Percentiles rank a stretch among this genome's conserved stretches.
phyloP scores from a whole-genome alignment of 2,113 vertebrate species.

The Calypte anna region DNA sequence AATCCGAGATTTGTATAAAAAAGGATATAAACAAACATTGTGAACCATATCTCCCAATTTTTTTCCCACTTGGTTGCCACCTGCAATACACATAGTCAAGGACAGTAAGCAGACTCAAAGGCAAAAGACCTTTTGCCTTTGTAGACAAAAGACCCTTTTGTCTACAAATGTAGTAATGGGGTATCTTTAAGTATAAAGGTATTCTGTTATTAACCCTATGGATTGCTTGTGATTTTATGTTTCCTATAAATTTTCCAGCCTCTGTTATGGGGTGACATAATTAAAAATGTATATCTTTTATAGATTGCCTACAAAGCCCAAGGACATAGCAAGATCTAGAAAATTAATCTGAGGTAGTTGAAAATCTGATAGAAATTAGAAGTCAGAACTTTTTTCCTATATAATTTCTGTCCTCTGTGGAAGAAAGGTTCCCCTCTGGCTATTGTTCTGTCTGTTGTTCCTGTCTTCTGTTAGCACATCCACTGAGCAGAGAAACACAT shows the following conservation, averaged over 20 bases:
- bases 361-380: neutral
- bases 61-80: neutral
- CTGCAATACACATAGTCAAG: neutral
- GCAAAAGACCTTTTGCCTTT: too few relatives aligned
- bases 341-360: neutral
- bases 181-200: neutral
- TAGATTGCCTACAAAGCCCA: neutral
- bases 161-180: neutral
- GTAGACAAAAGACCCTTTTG: too few relatives aligned
- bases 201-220: neutral
- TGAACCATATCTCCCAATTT: neutral
- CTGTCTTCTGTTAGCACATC: neutral
- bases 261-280: neutral
- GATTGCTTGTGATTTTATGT: neutral
- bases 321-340: neutral
- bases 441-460: neutral
- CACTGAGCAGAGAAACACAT: neutral
- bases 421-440: neutral
- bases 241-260: neutral
- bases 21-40: neutral
- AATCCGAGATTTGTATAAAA: neutral
- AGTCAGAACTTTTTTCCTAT: neutral
- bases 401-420: neutral
- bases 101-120: neutral
- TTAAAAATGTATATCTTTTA: neutral